Evolutionary conservation across 2,113 vertebrate species (phyloP), one percentile per base, ranked within the genome.

Genomic region (Lepisosteus oculatus): DNA sequence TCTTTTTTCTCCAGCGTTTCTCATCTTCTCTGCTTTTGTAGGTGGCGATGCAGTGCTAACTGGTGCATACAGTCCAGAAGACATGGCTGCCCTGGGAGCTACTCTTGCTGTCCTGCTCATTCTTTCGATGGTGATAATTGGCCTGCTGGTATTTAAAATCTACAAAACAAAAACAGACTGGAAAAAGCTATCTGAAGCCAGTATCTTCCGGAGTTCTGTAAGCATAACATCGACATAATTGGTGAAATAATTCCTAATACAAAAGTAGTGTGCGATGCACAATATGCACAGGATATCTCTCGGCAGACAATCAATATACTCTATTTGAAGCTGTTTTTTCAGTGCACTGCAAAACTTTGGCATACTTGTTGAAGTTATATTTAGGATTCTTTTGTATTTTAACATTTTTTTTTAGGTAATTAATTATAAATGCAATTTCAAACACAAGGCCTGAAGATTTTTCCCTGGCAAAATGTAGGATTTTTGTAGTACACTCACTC

Each of bases 21-120:
- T 66, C 29, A 71, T 69, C 4, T 76, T 75, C 29, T 70, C 55
- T 59, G 72, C 3, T 29, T 79, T 9, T 73, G 61, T 69, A 88
- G 0, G 17, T 71, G 5, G 82, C 81, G 14, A 54, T 69, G 44
- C 89, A 85, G 14, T 90, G 87, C 81, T 83, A 0, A 77, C 86
- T 0, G 89, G 85, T 0, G 86, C 85, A 55, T 88, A 90, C 77
- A 83, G 85, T 3, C 74, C 87, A 0, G 85, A 90, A n/a, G 89
- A 95, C 73, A 95, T 95, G 93, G 92, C 84, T 6, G 72, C 91
- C 8, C 73, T 95, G 9, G 94, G 94, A 1, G 88, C 92, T 2
- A 70, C 85, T 0, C 90, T 95, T 84, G 93, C 90, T 0, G 90
- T 87, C 1, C 74, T 95, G 68, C 76, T 96, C 15, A 78, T 90